Percentiles rank a stretch among this genome's conserved stretches.
These are phyloP conservation scores for Hylomyscus alleni DNA, from an alignment of 2,797 vertebrate genomes.

Conservation along the genomic window DNA sequence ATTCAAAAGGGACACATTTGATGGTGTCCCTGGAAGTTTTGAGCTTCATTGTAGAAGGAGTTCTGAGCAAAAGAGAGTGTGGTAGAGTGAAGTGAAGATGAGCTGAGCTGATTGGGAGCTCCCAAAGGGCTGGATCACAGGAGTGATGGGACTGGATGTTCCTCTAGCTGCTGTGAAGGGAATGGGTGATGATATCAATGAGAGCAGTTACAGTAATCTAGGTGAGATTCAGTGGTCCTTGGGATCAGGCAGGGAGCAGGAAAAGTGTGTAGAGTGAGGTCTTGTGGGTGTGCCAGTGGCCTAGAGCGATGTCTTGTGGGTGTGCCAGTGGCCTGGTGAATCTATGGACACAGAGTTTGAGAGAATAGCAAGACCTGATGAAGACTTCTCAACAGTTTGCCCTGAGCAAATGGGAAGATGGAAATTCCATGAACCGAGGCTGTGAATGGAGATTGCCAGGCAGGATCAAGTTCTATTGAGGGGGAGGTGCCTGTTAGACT, in stretches of 20 bases:
- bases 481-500: background rate
- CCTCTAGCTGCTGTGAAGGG: background rate
- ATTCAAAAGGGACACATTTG: background rate
- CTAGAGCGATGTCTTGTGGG: background rate
- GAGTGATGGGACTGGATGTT: background rate
- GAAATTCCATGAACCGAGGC: background rate
- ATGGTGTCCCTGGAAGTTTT: background rate
- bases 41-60: background rate
- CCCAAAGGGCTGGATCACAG: background rate
- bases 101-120: background rate
- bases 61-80: background rate
- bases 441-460: background rate
- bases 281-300: background rate
- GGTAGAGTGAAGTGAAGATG: background rate
- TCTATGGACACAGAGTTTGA: background rate
- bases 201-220: background rate
- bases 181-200: background rate
- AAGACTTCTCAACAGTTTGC: background rate
- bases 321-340: background rate
- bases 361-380: background rate
- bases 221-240: background rate
- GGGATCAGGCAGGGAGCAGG: background rate
- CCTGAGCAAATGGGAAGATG: background rate
- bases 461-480: background rate
- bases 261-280: background rate